phyloP scores from a whole-genome alignment of 2,797 vertebrate genomes.

The Sitta carolinensis region DNA sequence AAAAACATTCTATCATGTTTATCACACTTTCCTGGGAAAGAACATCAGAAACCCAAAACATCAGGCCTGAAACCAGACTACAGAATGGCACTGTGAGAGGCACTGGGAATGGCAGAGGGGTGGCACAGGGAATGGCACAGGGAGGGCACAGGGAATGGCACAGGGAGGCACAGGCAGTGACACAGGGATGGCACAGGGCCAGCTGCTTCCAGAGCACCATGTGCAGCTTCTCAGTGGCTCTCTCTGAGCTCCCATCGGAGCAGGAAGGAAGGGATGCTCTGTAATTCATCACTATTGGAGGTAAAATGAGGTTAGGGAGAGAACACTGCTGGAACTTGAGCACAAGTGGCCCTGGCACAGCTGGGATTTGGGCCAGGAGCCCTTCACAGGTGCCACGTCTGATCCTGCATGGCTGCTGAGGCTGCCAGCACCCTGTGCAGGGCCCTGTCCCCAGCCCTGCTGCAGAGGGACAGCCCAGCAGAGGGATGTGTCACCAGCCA shows the following conservation, averaged over 20 bases:
- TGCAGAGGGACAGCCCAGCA: background rate
- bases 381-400: background rate
- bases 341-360: background rate
- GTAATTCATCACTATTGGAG: background rate
- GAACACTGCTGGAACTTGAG: background rate
- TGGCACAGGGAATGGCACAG: accelerated
- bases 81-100: too few species aligned
- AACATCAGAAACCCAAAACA: too few species aligned
- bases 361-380: background rate
- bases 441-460: background rate
- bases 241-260: background rate
- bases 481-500: background rate
- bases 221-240: background rate
- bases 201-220: background rate
- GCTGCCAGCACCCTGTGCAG: background rate
- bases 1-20: too few species aligned
- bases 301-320: background rate
- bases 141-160: too few species aligned
- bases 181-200: background rate
- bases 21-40: too few species aligned
- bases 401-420: background rate
- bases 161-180: accelerated
- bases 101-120: too few species aligned
- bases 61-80: too few species aligned
- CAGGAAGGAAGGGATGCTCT: background rate